phyloP scores from a whole-genome alignment of 2,888 invertebrate species.

The Aplocera efformata region DNA sequence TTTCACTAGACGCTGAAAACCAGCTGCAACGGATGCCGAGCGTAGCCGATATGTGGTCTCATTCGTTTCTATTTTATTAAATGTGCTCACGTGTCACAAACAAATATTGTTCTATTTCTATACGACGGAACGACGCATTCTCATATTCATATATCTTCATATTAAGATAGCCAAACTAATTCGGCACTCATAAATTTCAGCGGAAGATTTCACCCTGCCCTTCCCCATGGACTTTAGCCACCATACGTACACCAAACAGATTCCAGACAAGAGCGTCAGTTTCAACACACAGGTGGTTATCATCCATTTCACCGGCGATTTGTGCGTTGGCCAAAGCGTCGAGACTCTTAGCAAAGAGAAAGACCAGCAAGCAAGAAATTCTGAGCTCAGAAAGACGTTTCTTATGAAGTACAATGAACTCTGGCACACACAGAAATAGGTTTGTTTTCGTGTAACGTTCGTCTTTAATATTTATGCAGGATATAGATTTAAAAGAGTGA shows the following conservation, averaged over 20 bases:
- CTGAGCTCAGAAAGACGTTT: constrained; percentile 80
- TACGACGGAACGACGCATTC: too few relatives aligned
- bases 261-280: constrained; percentile 67
- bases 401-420: constrained; percentile 71
- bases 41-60: too few relatives aligned
- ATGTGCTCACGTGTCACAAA: too few relatives aligned
- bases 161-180: too few relatives aligned
- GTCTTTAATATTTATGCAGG: background rate
- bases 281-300: constrained; percentile 81
- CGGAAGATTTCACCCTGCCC: constrained; percentile 51
- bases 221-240: constrained; percentile 58
- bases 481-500: too few relatives aligned
- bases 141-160: too few relatives aligned
- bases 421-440: constrained; percentile 70
- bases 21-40: too few relatives aligned
- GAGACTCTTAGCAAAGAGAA: constrained; percentile 83
- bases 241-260: constrained; percentile 56
- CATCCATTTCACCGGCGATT: constrained; percentile 82
- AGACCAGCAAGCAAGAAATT: constrained; percentile 83
- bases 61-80: too few relatives aligned
- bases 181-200: constrained; percentile 28
- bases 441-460: constrained; percentile 3
- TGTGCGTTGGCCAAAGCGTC: constrained; percentile 74
- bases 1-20: too few relatives aligned
- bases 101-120: too few relatives aligned